Conservation (phyloP, 2,888 invertebrate species). For the Pachymerium ferrugineum region DNA sequence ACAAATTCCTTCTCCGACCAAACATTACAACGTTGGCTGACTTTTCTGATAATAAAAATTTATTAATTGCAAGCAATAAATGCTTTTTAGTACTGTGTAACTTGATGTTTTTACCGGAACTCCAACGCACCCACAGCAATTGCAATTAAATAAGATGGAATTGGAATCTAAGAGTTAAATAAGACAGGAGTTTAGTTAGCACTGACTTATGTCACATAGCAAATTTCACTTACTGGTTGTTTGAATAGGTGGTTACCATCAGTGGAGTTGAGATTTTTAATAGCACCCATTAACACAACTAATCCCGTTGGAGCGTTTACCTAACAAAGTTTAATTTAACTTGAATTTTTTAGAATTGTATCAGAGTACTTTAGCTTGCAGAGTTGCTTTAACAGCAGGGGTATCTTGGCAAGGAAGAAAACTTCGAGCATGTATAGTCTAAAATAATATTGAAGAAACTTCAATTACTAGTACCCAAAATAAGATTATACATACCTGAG, state of each 20-base stretch:
- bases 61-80: no score
- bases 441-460: no score
- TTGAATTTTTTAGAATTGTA: no score
- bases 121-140: conserved; percentile 80
- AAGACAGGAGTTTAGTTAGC: no score
- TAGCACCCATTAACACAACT: conserved; percentile 82
- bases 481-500: conserved; percentile 44
- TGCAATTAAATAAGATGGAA: conserved; percentile 84
- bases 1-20: no score
- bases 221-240: conserved; percentile 43
- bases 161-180: no score
- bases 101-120: no score
- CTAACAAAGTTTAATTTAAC: conserved; percentile 44
- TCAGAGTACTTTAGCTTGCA: conserved; percentile 66
- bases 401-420: conserved; percentile 89
- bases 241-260: conserved; percentile 55
- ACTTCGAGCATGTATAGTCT: conserved; percentile 84
- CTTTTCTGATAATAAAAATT: no score
- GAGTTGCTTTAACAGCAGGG: conserved; percentile 80
- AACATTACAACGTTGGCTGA: no score
- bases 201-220: no score
- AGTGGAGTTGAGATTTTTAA: conserved; percentile 56
- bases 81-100: no score
- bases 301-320: conserved; percentile 67
- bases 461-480: no score